Percentiles rank a stretch among this genome's conserved stretches.
These are phyloP conservation scores for Papilio glaucus DNA, from an alignment of 1,140 invertebrate genomes.

Conservation along the genomic window DNA sequence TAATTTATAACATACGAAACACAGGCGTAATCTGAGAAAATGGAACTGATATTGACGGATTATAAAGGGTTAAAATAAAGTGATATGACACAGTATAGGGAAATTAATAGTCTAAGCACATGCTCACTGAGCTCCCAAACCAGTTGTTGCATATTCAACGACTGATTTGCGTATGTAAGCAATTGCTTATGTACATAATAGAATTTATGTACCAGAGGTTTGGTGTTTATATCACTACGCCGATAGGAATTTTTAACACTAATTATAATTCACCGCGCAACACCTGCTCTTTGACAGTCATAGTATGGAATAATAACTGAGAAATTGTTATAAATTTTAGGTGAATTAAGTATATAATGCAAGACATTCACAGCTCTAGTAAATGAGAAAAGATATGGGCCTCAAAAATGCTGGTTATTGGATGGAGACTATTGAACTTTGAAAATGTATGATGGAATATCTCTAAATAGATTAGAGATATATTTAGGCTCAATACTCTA, in stretches of 20 bases:
- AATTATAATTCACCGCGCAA: too few species aligned
- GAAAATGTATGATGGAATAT: not conserved
- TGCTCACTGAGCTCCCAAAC: slow-evolving; percentile 78
- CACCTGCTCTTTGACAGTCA: too few species aligned
- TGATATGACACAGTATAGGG: slow-evolving; percentile 60
- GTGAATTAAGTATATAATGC: too few species aligned
- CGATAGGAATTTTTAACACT: not conserved
- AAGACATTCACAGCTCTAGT: too few species aligned
- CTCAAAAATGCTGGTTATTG: not conserved
- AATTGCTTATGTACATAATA: slow-evolving; percentile 74
- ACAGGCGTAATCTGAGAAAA: not conserved
- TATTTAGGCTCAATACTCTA: not conserved
- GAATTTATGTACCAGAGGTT: slow-evolving; percentile 51
- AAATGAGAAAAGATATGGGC: too few species aligned
- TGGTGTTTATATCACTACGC: slow-evolving; percentile 10
- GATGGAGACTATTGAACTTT: too few species aligned
- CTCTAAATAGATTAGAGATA: not conserved
- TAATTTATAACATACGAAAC: not conserved
- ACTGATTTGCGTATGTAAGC: slow-evolving; percentile 78
- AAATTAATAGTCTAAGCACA: slow-evolving; percentile 80
- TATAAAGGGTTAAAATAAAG: slow-evolving; percentile 60
- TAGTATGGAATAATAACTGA: too few species aligned
- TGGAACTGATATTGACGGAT: slow-evolving; percentile 37
- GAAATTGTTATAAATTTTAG: too few species aligned
- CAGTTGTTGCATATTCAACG: slow-evolving; percentile 80